phyloP scores from a whole-genome alignment of 2,888 invertebrate species.

The Drosophila nigritarsus region DNA sequence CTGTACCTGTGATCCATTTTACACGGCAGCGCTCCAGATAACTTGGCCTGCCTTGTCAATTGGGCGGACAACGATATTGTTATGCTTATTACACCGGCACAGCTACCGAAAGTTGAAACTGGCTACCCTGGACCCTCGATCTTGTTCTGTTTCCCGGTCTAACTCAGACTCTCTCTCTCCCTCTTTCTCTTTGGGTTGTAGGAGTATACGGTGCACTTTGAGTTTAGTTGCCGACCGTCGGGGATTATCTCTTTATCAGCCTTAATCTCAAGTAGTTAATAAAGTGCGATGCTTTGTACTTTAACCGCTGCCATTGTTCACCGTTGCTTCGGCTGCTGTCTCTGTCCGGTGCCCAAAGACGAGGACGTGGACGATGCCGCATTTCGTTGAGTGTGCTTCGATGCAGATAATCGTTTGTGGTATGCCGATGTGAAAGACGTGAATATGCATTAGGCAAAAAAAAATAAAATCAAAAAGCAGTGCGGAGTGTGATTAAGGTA shows the following conservation, averaged over 20 bases:
- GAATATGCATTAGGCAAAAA: constrained; percentile 46
- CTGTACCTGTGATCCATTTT: constrained; percentile 78
- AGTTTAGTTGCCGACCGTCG: constrained; percentile 69
- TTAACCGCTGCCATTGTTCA: constrained; percentile 78
- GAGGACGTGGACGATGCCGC: constrained; percentile 29
- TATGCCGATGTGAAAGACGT: constrained; percentile 69
- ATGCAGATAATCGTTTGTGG: constrained; percentile 82
- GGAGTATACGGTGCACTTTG: constrained; percentile 67
- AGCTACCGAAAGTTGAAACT: constrained; percentile 75
- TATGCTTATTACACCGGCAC: constrained; percentile 82
- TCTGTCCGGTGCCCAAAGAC: constrained; percentile 48
- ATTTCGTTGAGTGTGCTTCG: constrained; percentile 69
- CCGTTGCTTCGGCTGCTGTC: constrained; percentile 8
- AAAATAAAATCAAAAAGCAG: not conserved
- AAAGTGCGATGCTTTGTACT: constrained; percentile 84
- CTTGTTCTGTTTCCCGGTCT: not conserved
- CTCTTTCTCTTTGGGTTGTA: constrained; percentile 39
- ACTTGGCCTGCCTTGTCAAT: constrained; percentile 68
- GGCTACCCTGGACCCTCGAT: constrained; percentile 21
- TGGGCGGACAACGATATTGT: constrained; percentile 83
- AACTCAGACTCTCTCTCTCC: not conserved
- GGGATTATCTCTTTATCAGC: constrained; percentile 84
- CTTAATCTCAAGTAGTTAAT: constrained; percentile 84
- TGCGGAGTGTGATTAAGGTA: constrained; percentile 57
- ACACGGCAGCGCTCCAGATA: constrained; percentile 73